A percentile compares a stretch with the other conserved stretches of the same genome.
Evolutionary conservation across 2,888 invertebrate species (phyloP).

Genomic region (Lomographa bimaculata): DNA sequence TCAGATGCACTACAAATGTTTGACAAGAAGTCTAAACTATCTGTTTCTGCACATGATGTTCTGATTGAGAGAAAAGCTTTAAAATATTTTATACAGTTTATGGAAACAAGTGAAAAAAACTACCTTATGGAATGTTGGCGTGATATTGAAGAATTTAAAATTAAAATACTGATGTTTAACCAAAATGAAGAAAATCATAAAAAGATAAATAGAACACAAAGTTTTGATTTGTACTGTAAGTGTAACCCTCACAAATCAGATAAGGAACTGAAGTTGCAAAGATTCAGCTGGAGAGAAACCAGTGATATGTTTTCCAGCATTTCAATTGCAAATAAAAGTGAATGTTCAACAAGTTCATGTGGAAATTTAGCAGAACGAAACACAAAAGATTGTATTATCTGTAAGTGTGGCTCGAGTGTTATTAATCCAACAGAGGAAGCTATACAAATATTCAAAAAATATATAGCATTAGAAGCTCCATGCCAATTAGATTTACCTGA

Average conservation of each 20-base stretch:
- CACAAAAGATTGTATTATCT: slow-evolving; percentile 15
- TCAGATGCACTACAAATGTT: slow-evolving; percentile 65
- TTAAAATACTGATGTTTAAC: slow-evolving; percentile 37
- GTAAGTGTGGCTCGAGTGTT: slow-evolving; percentile 36
- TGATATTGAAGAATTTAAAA: slow-evolving; percentile 88
- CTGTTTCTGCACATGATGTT: slow-evolving; percentile 89
- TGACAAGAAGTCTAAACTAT: slow-evolving; percentile 85
- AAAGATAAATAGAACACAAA: slow-evolving; percentile 62
- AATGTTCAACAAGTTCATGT: slow-evolving; percentile 61
- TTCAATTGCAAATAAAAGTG: slow-evolving; percentile 41
- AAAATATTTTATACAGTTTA: slow-evolving; percentile 92
- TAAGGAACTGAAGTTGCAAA: slow-evolving; percentile 45
- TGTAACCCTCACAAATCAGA: slow-evolving; percentile 37
- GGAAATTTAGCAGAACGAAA: slow-evolving; percentile 52
- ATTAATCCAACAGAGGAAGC: slow-evolving; percentile 82
- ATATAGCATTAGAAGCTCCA: slow-evolving; percentile 88
- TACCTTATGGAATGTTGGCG: slow-evolving; percentile 89
- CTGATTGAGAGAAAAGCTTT: slow-evolving; percentile 91
- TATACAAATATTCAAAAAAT: slow-evolving; percentile 89
- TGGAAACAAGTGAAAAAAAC: slow-evolving; percentile 89
- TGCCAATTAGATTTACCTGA: slow-evolving; percentile 84
- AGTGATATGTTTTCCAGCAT: slow-evolving; percentile 39
- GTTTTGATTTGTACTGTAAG: slow-evolving; percentile 61
- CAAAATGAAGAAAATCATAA: slow-evolving; percentile 40
- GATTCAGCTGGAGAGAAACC: slow-evolving; percentile 49